These are phyloP conservation scores for Lepilemur ruficaudatus DNA, from an alignment of 2,797 vertebrate species.

Conservation along the genomic window DNA sequence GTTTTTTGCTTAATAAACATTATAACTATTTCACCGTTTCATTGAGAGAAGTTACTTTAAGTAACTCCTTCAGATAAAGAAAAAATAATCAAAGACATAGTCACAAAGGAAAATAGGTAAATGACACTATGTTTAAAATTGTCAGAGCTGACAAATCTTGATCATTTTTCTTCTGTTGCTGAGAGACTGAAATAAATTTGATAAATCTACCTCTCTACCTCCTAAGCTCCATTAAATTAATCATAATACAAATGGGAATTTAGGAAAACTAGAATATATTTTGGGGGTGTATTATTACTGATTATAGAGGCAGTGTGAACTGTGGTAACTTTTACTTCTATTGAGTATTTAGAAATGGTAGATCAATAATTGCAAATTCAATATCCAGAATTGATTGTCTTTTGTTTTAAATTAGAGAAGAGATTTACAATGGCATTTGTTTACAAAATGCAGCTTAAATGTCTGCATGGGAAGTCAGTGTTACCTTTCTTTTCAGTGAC, in stretches of 20 bases:
- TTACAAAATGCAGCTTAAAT: conserved; percentile 45
- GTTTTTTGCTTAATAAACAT: conserved; percentile 39
- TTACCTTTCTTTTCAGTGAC: conserved; percentile 14
- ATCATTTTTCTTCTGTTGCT: not conserved
- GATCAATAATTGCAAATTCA: conserved; percentile 54
- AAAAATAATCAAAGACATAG: not conserved
- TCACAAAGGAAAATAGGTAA: conserved; percentile 42
- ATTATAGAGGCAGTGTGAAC: not conserved
- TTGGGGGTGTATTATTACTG: not conserved
- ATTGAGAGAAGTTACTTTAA: conserved; percentile 60
- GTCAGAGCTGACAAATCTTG: not conserved
- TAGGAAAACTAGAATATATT: not conserved
- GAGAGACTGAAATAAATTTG: conserved; percentile 22
- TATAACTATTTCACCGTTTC: conserved; percentile 44
- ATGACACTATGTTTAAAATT: not conserved
- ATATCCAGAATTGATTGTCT: conserved; percentile 46
- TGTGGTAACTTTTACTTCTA: conserved; percentile 48
- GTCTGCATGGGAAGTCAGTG: not conserved
- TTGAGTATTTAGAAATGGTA: not conserved
- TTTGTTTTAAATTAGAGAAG: conserved; percentile 13
- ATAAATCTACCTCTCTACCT: not conserved
- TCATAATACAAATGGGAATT: conserved; percentile 20
- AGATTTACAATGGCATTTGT: conserved; percentile 46
- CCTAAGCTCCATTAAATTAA: not conserved
- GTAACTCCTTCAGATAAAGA: conserved; percentile 34